Conservation (phyloP, 2,888 invertebrate genomes). For the Vesta saturnalis region DNA sequence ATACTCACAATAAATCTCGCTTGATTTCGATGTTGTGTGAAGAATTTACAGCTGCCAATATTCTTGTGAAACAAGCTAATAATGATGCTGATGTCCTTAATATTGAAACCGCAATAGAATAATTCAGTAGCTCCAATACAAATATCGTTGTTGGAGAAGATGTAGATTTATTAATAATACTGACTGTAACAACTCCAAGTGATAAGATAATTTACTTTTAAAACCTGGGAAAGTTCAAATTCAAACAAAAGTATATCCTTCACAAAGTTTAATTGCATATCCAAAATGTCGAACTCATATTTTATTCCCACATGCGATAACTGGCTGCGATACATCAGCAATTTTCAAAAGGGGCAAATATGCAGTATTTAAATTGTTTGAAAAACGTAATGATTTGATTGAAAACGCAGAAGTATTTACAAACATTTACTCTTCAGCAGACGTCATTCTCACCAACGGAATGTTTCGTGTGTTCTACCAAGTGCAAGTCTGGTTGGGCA, state of each 20-base stretch:
- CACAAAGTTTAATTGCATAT: constrained; percentile 42
- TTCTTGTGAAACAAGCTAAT: no score
- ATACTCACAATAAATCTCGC: constrained; percentile 49
- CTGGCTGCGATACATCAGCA: no score
- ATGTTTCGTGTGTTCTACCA: background rate
- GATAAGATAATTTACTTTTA: constrained; percentile 43
- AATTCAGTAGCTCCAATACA: constrained; percentile 21
- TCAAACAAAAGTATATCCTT: no score
- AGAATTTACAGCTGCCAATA: no score
- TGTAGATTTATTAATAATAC: no score
- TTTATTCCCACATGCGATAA: no score
- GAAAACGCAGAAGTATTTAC: constrained; percentile 8
- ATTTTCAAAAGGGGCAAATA: no score
- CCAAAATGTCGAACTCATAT: constrained; percentile 34
- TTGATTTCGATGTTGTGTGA: no score
- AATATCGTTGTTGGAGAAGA: constrained; percentile 47
- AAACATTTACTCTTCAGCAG: background rate
- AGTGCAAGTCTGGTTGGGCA: background rate
- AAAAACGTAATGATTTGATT: no score
- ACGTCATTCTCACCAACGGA: no score
- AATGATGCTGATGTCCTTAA: constrained; percentile 47
- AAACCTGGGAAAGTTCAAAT: no score
- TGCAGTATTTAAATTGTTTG: no score
- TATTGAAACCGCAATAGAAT: constrained; percentile 46
- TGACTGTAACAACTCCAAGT: constrained; percentile 42